Percentiles rank a stretch among this genome's conserved stretches.
Evolutionary conservation across 2,797 vertebrate species (phyloP).

Genomic region (Coendou prehensilis): DNA sequence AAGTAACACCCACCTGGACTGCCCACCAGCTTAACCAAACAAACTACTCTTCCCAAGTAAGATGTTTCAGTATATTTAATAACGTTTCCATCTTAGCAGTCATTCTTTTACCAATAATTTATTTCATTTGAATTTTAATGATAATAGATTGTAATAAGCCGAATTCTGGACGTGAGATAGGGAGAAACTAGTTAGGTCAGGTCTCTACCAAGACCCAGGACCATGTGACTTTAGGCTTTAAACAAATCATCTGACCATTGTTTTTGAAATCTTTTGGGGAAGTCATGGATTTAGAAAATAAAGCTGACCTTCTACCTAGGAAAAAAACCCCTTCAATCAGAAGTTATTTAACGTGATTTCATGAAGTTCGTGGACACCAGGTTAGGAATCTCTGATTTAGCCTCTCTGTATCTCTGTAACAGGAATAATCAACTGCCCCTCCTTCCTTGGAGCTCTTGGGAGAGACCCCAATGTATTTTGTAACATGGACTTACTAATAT

Average conservation of each 20-base stretch:
- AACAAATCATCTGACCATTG: not conserved
- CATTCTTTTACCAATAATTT: not conserved
- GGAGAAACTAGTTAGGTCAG: not conserved
- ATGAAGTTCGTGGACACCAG: not conserved
- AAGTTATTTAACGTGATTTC: not conserved
- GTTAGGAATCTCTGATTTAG: conserved; percentile 26
- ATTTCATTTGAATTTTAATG: not conserved
- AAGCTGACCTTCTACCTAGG: not conserved
- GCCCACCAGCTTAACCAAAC: conserved; percentile 4
- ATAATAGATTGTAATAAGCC: not conserved
- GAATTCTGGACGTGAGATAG: not conserved
- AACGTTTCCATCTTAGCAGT: conserved; percentile 10
- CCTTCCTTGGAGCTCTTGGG: not conserved
- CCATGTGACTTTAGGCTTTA: not conserved
- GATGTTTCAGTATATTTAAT: not conserved
- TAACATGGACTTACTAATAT: conserved; percentile 13
- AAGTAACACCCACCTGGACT: not conserved
- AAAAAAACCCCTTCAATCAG: not conserved
- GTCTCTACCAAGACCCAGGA: not conserved
- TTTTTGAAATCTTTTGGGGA: not conserved
- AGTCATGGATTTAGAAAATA: conserved; percentile 10
- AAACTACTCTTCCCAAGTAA: not conserved
- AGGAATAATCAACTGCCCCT: not conserved
- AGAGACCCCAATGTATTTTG: not conserved
- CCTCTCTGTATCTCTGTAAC: not conserved